Conservation (phyloP, 2,888 invertebrate species). For the Latrodectus hesperus region DNA sequence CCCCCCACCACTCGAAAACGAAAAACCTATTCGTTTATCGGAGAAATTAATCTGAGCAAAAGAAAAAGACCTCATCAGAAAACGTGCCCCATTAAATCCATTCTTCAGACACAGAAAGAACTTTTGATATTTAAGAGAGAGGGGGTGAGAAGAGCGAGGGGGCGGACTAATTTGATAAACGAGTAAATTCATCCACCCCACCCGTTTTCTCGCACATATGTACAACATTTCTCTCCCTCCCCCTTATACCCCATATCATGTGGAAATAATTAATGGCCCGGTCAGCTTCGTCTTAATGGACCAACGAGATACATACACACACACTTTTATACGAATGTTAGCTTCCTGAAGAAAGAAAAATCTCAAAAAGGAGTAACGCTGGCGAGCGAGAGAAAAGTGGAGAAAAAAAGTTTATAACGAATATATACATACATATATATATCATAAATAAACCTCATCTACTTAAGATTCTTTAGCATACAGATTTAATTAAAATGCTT, state of each 20-base stretch:
- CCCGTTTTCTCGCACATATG: conserved; percentile 26
- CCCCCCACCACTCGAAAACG: not conserved
- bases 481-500: conserved; percentile 68
- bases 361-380: conserved; percentile 14
- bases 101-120: conserved; percentile 60
- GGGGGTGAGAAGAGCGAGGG: conserved; percentile 1
- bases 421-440: conserved; percentile 61
- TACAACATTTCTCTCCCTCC: conserved; percentile 38
- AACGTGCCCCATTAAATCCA: conserved; percentile 67
- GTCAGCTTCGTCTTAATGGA: conserved; percentile 66
- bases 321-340: conserved; percentile 66
- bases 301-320: conserved; percentile 45
- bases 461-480: conserved; percentile 69
- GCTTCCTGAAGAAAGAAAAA: conserved; percentile 50
- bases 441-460: conserved; percentile 69
- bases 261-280: conserved; percentile 68
- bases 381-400: not conserved
- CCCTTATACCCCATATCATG: conserved; percentile 50
- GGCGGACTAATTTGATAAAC: conserved; percentile 67
- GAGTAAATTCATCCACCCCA: conserved; percentile 53
- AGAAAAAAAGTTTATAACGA: conserved; percentile 47
- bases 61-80: conserved; percentile 64
- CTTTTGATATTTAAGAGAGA: conserved; percentile 67
- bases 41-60: conserved; percentile 62
- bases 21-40: conserved; percentile 64